Evolutionary conservation across 1,140 invertebrate genomes (phyloP).

Genomic region (Cotesia glomerata): DNA sequence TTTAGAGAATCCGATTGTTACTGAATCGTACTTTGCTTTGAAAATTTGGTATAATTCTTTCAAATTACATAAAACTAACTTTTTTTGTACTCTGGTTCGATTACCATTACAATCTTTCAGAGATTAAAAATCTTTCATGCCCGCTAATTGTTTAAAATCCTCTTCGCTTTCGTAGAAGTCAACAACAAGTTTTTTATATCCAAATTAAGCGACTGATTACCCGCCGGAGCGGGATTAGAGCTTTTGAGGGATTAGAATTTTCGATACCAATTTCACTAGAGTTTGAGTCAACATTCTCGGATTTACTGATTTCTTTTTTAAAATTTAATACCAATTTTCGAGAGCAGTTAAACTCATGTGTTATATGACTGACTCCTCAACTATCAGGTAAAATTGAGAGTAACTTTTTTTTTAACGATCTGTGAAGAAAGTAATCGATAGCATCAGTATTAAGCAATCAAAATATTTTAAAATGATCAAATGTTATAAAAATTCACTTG

Average conservation of each 20-base stretch:
- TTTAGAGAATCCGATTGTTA: not conserved
- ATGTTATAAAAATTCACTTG: not conserved
- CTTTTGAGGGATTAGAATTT: conserved; percentile 2
- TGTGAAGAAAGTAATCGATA: not conserved
- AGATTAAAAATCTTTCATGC: too few relatives aligned
- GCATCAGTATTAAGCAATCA: not conserved
- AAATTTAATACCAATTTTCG: not conserved
- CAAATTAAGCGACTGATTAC: not conserved
- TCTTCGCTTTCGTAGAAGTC: conserved; percentile 10
- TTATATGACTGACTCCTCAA: too few relatives aligned
- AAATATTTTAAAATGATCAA: too few relatives aligned
- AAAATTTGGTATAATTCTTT: not conserved
- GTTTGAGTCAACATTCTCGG: not conserved
- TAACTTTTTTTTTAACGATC: not conserved
- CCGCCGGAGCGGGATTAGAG: too few relatives aligned
- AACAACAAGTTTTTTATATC: not conserved
- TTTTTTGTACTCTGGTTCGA: too few relatives aligned
- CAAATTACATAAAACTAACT: too few relatives aligned
- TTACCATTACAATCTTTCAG: too few relatives aligned
- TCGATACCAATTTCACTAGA: not conserved
- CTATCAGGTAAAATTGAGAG: not conserved
- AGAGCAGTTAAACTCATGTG: not conserved
- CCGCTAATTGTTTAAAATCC: not conserved
- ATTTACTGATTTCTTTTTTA: not conserved
- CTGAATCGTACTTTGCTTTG: not conserved